phyloP scores from a whole-genome alignment of 2,888 invertebrate genomes.

The Synanthedon andrenaeformis region DNA sequence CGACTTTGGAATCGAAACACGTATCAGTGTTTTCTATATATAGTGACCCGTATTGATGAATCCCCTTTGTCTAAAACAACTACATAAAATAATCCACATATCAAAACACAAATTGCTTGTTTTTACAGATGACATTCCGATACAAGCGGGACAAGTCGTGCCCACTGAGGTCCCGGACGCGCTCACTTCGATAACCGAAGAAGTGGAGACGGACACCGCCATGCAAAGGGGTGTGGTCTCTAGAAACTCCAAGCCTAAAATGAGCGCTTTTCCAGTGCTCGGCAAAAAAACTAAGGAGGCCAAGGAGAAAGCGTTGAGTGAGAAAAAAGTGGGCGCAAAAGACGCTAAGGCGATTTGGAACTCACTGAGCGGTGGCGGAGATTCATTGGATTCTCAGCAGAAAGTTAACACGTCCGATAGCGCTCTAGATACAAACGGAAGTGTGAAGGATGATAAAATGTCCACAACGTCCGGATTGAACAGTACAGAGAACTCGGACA shows the following conservation, averaged over 20 bases:
- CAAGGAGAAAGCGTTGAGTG: slow-evolving; percentile 53
- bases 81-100: too few species aligned
- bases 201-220: slow-evolving; percentile 67
- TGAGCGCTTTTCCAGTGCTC: slow-evolving; percentile 71
- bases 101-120: too few species aligned
- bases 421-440: slow-evolving; percentile 45
- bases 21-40: too few species aligned
- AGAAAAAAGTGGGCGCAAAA: slow-evolving; percentile 58
- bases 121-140: slow-evolving; percentile 85
- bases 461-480: slow-evolving; percentile 50
- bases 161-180: slow-evolving; percentile 68
- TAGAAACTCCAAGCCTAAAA: slow-evolving; percentile 73
- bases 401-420: slow-evolving; percentile 48
- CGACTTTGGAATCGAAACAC: too few species aligned
- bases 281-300: slow-evolving; percentile 73
- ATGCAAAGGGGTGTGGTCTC: slow-evolving; percentile 64
- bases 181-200: slow-evolving; percentile 77
- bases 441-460: slow-evolving; percentile 60
- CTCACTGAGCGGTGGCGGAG: slow-evolving; percentile 56
- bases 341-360: slow-evolving; percentile 63
- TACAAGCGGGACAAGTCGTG: slow-evolving; percentile 78
- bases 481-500: slow-evolving; percentile 55
- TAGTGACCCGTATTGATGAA: too few species aligned
- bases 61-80: too few species aligned
- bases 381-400: slow-evolving; percentile 56